A percentile compares a stretch with the other conserved stretches of the same genome.
Evolutionary conservation across 2,797 vertebrate genomes (phyloP).

Genomic region (Micrastur ruficollis): DNA sequence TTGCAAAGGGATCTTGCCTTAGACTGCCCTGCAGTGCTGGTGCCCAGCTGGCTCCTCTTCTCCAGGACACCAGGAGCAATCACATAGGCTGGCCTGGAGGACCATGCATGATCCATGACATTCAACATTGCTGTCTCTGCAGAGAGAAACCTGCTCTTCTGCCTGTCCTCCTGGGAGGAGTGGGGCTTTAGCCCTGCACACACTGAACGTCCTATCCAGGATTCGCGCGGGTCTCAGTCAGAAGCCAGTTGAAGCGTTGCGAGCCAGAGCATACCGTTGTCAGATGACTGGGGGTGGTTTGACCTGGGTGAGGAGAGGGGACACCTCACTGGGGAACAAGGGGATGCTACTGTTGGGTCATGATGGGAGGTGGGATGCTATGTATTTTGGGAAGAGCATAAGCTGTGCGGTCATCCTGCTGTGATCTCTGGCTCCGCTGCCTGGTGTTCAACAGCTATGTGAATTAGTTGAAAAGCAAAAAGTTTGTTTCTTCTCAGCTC

Average conservation of each 20-base stretch:
- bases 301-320: neutral
- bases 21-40: neutral
- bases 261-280: neutral
- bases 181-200: neutral
- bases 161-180: neutral
- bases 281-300: neutral
- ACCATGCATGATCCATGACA: fast-evolving
- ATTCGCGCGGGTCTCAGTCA: neutral
- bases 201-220: neutral
- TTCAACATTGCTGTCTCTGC: neutral
- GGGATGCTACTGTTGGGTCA: fast-evolving
- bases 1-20: neutral
- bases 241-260: neutral
- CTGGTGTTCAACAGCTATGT: neutral
- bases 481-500: neutral
- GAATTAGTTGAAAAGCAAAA: neutral
- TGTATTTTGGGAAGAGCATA: neutral
- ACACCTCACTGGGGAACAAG: neutral
- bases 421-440: neutral
- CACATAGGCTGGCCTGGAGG: neutral
- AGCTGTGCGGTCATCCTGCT: neutral
- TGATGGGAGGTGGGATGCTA: neutral
- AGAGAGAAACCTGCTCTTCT: neutral
- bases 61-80: neutral
- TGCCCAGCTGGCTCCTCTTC: neutral